Base-by-base conservation (phyloP, 2,888 invertebrate species). In the Pyrochroa serraticornis region DNA sequence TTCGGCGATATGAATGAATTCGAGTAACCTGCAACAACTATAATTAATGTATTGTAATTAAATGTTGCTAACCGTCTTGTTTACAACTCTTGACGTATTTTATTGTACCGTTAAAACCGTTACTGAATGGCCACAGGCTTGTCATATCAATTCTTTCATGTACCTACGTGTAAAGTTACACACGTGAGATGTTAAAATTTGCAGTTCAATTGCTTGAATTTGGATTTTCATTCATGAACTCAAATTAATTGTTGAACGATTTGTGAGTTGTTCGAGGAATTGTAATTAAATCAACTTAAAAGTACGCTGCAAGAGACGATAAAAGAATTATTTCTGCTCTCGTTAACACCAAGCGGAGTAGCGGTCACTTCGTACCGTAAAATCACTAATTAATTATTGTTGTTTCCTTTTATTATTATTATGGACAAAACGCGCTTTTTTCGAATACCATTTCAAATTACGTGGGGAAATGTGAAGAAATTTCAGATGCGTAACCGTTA, bases 1-100 rank as follows among this genome's bases (percentile, higher is more conserved):
- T 87, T 88, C 64, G 89, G 89, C 64, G 89, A 89, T 57, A 88
- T 81, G 75, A 88, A 88, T 1, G 89, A 87, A 79, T 88, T 85
- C 38, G 85, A 82, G 74, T 82, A 84, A 9, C 77, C 71, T 66
- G 85, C 83, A 62, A 82, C 79, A 62, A 82, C 84, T 85, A 82
- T 32, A 53, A 53, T 53, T 46, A 53, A 46, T 53, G 45, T 46
- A 53, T 46, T 46, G 53, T 46, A 53, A 46, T 53, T 53, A 53
- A 53, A 53, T 39, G 45, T 53, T 38, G 30, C 3, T 8, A 39
- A 39, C 44, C 8, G 34, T 32, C 22, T 31, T 34, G 22, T 22
- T 22, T 22, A 22, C 22, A 22, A 22, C 22, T 7, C 43, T 30
- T 43, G 30, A 22, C 10, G 43, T 51, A 45, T 49, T 56, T 56